phyloP scores from a whole-genome alignment of 2,113 vertebrate species.

The Grammomys surdaster region DNA sequence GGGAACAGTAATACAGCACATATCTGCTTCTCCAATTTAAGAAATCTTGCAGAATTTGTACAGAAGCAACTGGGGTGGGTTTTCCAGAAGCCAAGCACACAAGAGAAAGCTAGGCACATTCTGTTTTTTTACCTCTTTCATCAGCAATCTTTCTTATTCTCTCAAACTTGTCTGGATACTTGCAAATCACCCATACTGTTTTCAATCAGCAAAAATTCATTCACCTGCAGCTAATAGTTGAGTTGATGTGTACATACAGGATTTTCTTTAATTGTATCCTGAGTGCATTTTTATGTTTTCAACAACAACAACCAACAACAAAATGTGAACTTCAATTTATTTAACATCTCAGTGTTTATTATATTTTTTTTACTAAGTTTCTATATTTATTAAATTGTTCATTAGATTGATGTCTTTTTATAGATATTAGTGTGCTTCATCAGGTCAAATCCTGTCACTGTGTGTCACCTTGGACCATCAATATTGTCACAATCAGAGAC shows the following conservation, averaged over 20 bases:
- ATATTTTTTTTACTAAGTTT: not conserved
- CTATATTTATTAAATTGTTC: not conserved
- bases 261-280: constrained; percentile 33
- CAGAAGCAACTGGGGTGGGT: not conserved
- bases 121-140: constrained; percentile 17
- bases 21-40: constrained; percentile 64
- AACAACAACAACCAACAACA: not conserved
- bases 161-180: not conserved
- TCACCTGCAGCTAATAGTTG: not conserved
- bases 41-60: constrained; percentile 71
- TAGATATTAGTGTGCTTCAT: not conserved
- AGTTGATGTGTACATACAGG: not conserved
- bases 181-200: constrained; percentile 40
- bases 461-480: not conserved
- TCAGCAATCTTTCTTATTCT: constrained; percentile 21
- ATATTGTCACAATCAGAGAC: not conserved
- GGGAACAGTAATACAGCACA: constrained; percentile 67
- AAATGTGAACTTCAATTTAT: not conserved
- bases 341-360: not conserved
- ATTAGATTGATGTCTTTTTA: not conserved
- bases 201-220: constrained; percentile 3
- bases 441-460: not conserved
- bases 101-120: not conserved
- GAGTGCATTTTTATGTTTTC: constrained; percentile 11
- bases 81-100: constrained; percentile 22